phyloP scores from a whole-genome alignment of 2,113 vertebrate genomes.

The Tragelaphus strepsiceros region DNA sequence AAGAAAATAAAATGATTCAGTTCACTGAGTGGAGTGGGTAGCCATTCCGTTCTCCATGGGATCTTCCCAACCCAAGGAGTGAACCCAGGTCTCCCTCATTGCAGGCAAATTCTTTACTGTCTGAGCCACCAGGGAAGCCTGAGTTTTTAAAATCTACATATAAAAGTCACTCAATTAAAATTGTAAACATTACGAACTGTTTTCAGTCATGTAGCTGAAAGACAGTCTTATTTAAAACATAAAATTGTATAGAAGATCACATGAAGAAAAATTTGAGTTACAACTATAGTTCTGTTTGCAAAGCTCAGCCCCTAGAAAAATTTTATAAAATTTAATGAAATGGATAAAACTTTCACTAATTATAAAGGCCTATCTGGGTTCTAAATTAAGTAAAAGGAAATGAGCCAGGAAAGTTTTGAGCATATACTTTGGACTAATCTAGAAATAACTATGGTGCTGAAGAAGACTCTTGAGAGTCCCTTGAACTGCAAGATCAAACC shows the following conservation, averaged over 20 bases:
- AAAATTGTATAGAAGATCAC: not conserved
- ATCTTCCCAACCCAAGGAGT: not conserved
- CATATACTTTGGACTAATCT: not conserved
- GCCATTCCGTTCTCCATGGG: not conserved
- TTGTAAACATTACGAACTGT: not conserved
- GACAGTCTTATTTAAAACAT: not conserved
- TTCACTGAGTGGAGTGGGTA: not conserved
- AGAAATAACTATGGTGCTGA: not conserved
- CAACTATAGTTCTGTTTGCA: not conserved
- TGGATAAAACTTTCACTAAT: not conserved
- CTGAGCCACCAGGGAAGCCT: not conserved
- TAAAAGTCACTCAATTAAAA: slow-evolving; percentile 34
- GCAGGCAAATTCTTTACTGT: not conserved
- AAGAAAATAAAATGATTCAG: not conserved
- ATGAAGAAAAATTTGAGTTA: not conserved
- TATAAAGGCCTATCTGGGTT: not conserved
- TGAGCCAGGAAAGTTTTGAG: not conserved
- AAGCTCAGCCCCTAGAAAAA: not conserved
- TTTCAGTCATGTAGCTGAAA: not conserved
- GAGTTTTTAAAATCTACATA: not conserved
- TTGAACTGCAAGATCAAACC: not conserved
- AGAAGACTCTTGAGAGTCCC: not conserved
- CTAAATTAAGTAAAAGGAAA: slow-evolving; percentile 31
- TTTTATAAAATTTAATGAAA: not conserved
- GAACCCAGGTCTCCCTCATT: not conserved